phyloP scores from a whole-genome alignment of 2,113 vertebrate genomes.

The Amia ocellicauda region DNA sequence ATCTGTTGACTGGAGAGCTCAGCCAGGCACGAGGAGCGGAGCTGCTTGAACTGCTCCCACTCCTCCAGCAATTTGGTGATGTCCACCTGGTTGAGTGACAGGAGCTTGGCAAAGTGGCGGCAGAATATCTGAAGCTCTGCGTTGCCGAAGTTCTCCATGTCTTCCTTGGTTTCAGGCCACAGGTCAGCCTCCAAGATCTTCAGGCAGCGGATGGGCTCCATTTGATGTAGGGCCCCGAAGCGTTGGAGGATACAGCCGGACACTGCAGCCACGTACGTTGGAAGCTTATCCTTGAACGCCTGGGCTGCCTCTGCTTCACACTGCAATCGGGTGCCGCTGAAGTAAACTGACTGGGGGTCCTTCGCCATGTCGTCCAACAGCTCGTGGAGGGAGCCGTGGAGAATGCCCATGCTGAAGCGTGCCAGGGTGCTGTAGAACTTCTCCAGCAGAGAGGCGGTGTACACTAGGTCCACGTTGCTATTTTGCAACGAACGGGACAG shows the following conservation, averaged over 20 bases:
- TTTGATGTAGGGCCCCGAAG: not conserved
- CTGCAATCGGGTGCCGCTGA: not conserved
- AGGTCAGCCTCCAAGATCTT: conserved; percentile 4
- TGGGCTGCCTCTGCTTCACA: not conserved
- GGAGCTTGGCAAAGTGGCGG: conserved; percentile 4
- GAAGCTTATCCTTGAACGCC: conserved; percentile 7
- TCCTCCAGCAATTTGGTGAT: conserved; percentile 5
- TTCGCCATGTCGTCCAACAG: not conserved
- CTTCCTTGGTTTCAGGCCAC: not conserved
- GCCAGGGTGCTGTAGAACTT: conserved; percentile 5
- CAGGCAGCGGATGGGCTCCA: conserved; percentile 10
- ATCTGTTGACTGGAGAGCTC: conserved; percentile 8
- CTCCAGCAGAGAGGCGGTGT: not conserved
- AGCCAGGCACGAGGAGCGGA: not conserved
- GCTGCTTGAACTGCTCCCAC: conserved; percentile 11
- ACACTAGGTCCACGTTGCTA: conserved; percentile 6
- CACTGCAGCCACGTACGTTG: not conserved
- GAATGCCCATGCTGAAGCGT: not conserved
- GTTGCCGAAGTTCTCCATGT: conserved; percentile 6
- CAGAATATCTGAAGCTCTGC: conserved; percentile 2
- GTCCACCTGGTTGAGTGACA: conserved; percentile 10
- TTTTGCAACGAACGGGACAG: conserved; percentile 9
- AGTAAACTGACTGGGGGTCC: not conserved
- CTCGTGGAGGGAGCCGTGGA: not conserved
- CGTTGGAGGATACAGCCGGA: conserved; percentile 8